Evolutionary conservation across 2,888 invertebrate genomes (phyloP).

Genomic region (Physocephala rufipes): DNA sequence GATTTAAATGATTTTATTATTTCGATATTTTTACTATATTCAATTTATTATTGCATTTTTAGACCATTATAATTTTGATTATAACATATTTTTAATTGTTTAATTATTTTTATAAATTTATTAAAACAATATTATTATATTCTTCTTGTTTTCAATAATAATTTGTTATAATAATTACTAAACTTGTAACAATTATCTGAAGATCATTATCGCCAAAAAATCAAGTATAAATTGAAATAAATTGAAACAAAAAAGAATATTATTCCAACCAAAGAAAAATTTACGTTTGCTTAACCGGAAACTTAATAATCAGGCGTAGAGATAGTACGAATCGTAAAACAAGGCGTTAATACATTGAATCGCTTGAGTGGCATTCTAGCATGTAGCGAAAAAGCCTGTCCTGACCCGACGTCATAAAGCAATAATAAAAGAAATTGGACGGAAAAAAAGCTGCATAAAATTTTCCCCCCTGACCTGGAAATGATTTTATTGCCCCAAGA

Average conservation of each 20-base stretch:
- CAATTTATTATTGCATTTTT: no score
- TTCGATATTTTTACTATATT: no score
- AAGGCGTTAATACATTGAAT: background rate
- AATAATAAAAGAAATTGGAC: background rate
- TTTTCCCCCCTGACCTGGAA: no score
- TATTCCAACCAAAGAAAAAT: background rate
- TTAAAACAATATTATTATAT: no score
- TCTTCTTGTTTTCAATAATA: no score
- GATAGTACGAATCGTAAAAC: background rate
- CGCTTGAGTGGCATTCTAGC: background rate
- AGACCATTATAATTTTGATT: no score
- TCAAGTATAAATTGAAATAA: background rate
- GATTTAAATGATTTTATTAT: no score
- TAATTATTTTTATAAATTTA: no score
- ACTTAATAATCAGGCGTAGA: background rate
- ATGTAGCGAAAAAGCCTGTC: background rate
- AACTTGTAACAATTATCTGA: no score
- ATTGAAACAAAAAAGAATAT: background rate
- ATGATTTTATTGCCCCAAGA: slow-evolving; percentile 1
- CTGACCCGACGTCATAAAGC: background rate
- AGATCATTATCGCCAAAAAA: no score
- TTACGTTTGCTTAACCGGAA: background rate
- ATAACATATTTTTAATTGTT: no score
- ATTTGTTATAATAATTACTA: no score
- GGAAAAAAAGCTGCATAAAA: background rate